Evolutionary conservation across 37 sponge, comb jelly and placozoan genomes (phyloP), one percentile per base, ranked within the genome.

Genomic region (Lycopodina hypogea): DNA sequence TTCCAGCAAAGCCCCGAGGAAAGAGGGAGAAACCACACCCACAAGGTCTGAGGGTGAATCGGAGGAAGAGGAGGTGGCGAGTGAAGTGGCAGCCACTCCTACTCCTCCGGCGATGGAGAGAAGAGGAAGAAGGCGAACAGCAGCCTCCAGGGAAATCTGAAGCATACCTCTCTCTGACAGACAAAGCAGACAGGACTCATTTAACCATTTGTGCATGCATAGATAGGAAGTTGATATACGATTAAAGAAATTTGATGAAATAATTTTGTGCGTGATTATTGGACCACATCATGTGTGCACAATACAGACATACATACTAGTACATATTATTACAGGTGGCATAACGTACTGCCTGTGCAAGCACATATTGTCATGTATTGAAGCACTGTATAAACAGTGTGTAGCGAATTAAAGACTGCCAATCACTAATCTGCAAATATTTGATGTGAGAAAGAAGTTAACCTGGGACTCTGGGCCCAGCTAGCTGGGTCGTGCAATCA

Each of bases 401-500:
- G n/a, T n/a, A n/a, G n/a, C n/a, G n/a, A n/a, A n/a, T n/a, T n/a
- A n/a, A n/a, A n/a, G n/a, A n/a, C n/a, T n/a, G n/a, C n/a, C n/a
- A n/a, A n/a, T n/a, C n/a, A n/a, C n/a, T n/a, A n/a, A n/a, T n/a
- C n/a, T n/a, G n/a, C n/a, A n/a, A n/a, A n/a, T n/a, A n/a, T n/a
- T n/a, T n/a, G n/a, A n/a, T n/a, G n/a, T n/a, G n/a, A n/a, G n/a
- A n/a, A n/a, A n/a, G n/a, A n/a, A n/a, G n/a, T n/a, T n/a, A n/a
- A n/a, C n/a, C n/a, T n/a, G n/a, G n/a, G n/a, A n/a, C n/a, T n/a
- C n/a, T n/a, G n/a, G n/a, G n/a, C n/a, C n/a, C 9, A 45, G 48
- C 48, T 45, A 45, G 48, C 48, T 70, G 53, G 67, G 74, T 72
- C 53, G 57, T 36, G 62, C 61, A 23, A 82, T 56, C 23, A 87